These are phyloP conservation scores for Rousettus madagascariensis DNA, from an alignment of 2,797 vertebrate genomes.

Conservation along the genomic window DNA sequence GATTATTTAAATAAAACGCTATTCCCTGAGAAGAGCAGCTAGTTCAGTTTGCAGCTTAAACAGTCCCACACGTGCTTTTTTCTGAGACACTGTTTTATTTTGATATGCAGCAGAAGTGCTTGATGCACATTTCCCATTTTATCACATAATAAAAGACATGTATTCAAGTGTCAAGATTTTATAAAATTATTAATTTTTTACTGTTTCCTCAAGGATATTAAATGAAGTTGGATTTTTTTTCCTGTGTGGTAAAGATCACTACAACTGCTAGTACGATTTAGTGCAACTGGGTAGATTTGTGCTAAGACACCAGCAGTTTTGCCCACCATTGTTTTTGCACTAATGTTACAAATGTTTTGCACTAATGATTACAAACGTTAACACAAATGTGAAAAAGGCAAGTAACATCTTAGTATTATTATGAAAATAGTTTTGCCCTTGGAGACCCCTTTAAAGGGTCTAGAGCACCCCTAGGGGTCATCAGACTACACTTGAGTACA, in stretches of 20 bases:
- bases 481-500: not conserved
- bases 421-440: conserved; percentile 36
- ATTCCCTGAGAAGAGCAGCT: not conserved
- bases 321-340: conserved; percentile 1
- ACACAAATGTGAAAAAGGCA: not conserved
- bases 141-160: not conserved
- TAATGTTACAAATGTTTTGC: not conserved
- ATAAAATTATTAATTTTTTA: not conserved
- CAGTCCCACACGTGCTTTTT: not conserved
- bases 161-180: not conserved
- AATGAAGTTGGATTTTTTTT: not conserved
- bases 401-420: not conserved
- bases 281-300: not conserved
- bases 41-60: not conserved
- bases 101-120: not conserved
- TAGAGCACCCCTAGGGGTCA: not conserved
- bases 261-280: not conserved
- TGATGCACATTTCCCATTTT: not conserved
- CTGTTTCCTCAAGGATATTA: not conserved
- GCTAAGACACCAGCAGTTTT: not conserved
- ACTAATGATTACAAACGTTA: not conserved
- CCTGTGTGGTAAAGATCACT: not conserved
- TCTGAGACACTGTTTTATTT: not conserved
- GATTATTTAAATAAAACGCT: not conserved
- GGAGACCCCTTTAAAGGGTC: not conserved